Conservation (phyloP, 2,797 vertebrate species). For the Poeciliopsis gracilis region DNA sequence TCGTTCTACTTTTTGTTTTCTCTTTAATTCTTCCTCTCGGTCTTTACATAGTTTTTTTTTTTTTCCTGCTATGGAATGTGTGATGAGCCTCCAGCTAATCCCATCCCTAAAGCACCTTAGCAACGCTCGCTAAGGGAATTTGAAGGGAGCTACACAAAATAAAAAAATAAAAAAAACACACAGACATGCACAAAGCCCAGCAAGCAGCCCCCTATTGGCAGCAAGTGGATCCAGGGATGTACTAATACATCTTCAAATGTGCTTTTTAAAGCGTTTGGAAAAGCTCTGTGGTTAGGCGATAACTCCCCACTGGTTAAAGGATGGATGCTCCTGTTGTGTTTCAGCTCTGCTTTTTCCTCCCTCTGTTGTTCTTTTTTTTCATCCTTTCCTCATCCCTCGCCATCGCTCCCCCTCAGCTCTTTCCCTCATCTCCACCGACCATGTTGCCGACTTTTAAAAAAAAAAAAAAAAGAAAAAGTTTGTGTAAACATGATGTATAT, state of each 20-base stretch:
- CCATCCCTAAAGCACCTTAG: constrained; percentile 81
- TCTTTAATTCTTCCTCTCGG: constrained; percentile 41
- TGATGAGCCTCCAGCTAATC: constrained; percentile 80
- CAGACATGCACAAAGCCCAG: constrained; percentile 59
- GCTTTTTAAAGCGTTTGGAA: constrained; percentile 74
- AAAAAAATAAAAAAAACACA: constrained; percentile 25
- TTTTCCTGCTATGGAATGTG: constrained; percentile 72
- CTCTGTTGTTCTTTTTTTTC: constrained; percentile 39
- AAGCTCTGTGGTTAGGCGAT: constrained; percentile 81
- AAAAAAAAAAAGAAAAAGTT: constrained; percentile 54
- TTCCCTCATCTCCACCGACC: constrained; percentile 33
- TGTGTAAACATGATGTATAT: constrained; percentile 26
- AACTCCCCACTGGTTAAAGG: constrained; percentile 79
- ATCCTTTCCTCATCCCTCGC: constrained; percentile 48
- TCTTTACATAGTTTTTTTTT: constrained; percentile 31
- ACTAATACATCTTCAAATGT: constrained; percentile 80
- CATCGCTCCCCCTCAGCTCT: constrained; percentile 22
- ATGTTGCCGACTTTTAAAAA: constrained; percentile 39
- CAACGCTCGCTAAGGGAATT: constrained; percentile 80
- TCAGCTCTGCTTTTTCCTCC: constrained; percentile 45
- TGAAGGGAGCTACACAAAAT: constrained; percentile 62
- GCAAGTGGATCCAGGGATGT: constrained; percentile 68
- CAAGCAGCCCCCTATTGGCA: constrained; percentile 72
- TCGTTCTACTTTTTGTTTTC: constrained; percentile 17
- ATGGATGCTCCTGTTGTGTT: constrained; percentile 76